A percentile compares a stretch with the other conserved stretches of the same genome.
Conservation (phyloP, 2,888 invertebrate genomes). For the Aspidiotus destructor region DNA sequence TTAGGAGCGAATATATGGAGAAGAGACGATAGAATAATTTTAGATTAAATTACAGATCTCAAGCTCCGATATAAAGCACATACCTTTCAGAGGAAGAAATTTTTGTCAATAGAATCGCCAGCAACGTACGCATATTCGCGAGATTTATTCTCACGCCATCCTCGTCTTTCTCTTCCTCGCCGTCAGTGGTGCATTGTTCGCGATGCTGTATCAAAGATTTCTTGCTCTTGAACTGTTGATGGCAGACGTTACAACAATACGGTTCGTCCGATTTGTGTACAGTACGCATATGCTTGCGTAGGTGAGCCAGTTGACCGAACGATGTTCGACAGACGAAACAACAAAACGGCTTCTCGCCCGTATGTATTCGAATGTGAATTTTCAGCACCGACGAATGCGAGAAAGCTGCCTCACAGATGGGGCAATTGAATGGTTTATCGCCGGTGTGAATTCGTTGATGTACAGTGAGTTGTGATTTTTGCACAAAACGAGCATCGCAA, state of each 20-base stretch:
- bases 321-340: constrained; percentile 49
- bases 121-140: constrained; percentile 64
- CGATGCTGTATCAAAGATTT: constrained; percentile 57
- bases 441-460: constrained; percentile 78
- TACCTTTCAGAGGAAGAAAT: constrained; percentile 63
- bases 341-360: constrained; percentile 74
- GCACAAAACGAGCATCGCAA: constrained; percentile 70
- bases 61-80: background rate
- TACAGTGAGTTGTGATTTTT: constrained; percentile 72
- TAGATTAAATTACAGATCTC: too few relatives aligned
- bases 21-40: too few relatives aligned
- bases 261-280: constrained; percentile 70
- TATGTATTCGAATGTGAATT: constrained; percentile 70
- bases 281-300: constrained; percentile 78
- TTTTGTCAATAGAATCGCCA: constrained; percentile 70
- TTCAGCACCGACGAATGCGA: constrained; percentile 77
- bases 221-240: constrained; percentile 65
- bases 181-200: constrained; percentile 34
- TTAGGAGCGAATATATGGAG: too few relatives aligned
- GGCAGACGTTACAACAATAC: constrained; percentile 65
- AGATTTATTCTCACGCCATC: constrained; percentile 48
- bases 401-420: constrained; percentile 68
- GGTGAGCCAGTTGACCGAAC: constrained; percentile 73
- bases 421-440: constrained; percentile 70
- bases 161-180: constrained; percentile 42